Base-by-base conservation (phyloP, 2,797 vertebrate genomes). In the Sebastes minor region DNA sequence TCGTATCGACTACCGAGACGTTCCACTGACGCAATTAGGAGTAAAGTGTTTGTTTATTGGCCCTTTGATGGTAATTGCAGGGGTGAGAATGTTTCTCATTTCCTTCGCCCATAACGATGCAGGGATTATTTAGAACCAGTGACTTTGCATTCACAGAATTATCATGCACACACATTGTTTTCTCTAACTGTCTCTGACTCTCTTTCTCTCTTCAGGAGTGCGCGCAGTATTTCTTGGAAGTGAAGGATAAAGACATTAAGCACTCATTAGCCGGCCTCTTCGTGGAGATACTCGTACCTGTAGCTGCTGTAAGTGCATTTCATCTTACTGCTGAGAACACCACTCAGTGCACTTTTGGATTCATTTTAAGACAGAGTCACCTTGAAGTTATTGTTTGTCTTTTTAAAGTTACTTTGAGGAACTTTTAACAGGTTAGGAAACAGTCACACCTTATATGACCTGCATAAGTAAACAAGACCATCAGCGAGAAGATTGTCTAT, bases 191-290 rank as follows among this genome's bases (percentile, higher is more conserved):
- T 55, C 63, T 71, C 76, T 83, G 38, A 68, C 27, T 78, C 27
- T 68, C 18, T 76, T 14, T 70, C 20, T 80, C 10, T 87, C 66
- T 69, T 25, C 55, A 99, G 99, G 99, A 99, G 95, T 99, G 99
- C 91, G 99, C 98, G 20, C 98, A 99, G 94, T 99, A 99, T 95
- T 99, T 99, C 95, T 93, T 99, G 85, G 99, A 99, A 95, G 98
- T 99, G 81, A 99, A 99, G 95, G 99, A 99, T 94, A 99, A 99
- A 96, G 99, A 99, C 88, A 97, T 99, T 88, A 99, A 99, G 87
- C 99, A 99, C 86, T 98, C 98, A 81, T 94, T 99, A 90, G 98
- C 99, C 2, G 99, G 99, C 78, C 96, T 99, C 67, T 99, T 99
- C 91, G 99, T 99, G 85, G 99, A 99, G 95, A 98, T 99, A 92